Conservation (phyloP, 2,797 vertebrate genomes). For the Artibeus jamaicensis region DNA sequence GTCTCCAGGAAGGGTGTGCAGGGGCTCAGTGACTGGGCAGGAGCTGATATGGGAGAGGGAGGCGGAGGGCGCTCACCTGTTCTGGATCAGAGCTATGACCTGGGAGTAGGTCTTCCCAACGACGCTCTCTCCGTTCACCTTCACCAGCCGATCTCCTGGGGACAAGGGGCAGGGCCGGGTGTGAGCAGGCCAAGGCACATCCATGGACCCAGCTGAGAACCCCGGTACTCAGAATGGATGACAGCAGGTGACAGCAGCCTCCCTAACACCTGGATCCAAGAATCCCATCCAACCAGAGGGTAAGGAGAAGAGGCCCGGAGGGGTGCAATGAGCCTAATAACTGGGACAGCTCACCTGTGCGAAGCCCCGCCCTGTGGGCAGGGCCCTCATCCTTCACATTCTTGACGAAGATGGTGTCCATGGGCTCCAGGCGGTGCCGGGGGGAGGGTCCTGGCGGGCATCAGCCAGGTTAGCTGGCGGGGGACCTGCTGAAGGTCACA, state of each 20-base stretch:
- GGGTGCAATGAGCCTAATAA: background rate
- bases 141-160: constrained; percentile 96
- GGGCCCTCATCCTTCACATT: constrained; percentile 95
- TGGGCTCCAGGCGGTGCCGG: constrained; percentile 92
- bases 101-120: constrained; percentile 98
- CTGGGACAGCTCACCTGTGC: constrained; percentile 87
- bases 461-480: constrained; percentile 66
- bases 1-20: background rate
- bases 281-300: background rate
- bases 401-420: constrained; percentile 99
- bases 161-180: background rate
- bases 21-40: background rate
- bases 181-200: background rate
- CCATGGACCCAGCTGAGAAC: background rate
- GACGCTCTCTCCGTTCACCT: constrained; percentile 96
- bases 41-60: background rate
- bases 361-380: constrained; percentile 93
- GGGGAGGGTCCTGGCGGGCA: constrained; percentile 76
- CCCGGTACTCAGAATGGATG: background rate
- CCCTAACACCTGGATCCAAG: background rate
- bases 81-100: constrained; percentile 98
- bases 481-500: constrained; percentile 46
- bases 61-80: constrained; percentile 87
- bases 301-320: background rate
- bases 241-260: background rate